Percentiles rank a stretch among this genome's conserved stretches.
phyloP scores from a whole-genome alignment of 2,113 vertebrate genomes.

The Ifrita kowaldi region DNA sequence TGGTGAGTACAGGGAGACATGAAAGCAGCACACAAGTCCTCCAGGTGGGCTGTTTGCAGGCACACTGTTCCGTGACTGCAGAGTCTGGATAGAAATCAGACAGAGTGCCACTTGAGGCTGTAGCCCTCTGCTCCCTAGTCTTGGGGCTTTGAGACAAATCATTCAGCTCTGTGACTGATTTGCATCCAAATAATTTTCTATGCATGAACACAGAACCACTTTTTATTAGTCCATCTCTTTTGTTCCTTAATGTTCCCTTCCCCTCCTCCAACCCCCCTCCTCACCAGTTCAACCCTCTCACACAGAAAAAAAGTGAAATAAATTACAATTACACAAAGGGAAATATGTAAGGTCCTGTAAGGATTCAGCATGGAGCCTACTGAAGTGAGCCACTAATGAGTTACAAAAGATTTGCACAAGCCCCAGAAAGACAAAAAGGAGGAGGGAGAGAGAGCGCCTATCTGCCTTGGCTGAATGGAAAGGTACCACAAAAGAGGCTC shows the following conservation, averaged over 20 bases:
- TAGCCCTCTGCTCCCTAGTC: neutral
- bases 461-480: neutral
- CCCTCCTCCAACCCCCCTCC: neutral
- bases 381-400: slow-evolving; percentile 15
- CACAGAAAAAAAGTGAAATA: neutral
- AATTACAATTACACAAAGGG: neutral
- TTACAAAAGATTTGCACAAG: slow-evolving; percentile 2
- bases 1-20: neutral
- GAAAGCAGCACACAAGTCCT: neutral
- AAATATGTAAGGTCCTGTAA: neutral
- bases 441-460: neutral
- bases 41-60: neutral
- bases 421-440: neutral
- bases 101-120: slow-evolving; percentile 10
- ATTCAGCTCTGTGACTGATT: slow-evolving; percentile 32
- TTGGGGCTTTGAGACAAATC: neutral
- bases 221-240: slow-evolving; percentile 8
- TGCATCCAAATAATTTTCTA: slow-evolving; percentile 42
- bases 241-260: neutral
- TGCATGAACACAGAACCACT: neutral
- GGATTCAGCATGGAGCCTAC: neutral
- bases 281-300: neutral
- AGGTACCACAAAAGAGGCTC: slow-evolving; percentile 10
- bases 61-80: neutral
- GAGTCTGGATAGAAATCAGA: neutral